Base-by-base conservation (phyloP, 2,888 invertebrate genomes). In the Nezara viridula region DNA sequence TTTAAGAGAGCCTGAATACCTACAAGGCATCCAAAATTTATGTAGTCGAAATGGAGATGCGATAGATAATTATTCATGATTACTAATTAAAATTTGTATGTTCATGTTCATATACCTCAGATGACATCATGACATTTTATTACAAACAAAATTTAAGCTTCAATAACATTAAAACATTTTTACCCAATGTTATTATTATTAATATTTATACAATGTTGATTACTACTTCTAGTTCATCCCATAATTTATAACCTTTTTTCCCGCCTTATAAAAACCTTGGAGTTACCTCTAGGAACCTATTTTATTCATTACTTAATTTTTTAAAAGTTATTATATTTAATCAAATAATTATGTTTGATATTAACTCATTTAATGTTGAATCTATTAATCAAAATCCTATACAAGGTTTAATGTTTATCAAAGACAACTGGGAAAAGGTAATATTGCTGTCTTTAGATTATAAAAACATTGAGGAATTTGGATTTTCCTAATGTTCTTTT, bases 341-440 rank as follows among this genome's bases (percentile, higher is more conserved):
- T n/a, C 19, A 16, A 47, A 60, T 37, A 40, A 40, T 3, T 44
- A 88, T 88, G 88, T 49, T 37, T 27, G 73, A 73, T 32, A 21
- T 88, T 21, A 60, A 40, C n/a, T 16, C 50, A n/a, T 85, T 88
- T 44, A 88, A 81, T n/a, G 88, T 44, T 21, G 19, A 88, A 37
- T 44, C 37, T 37, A 32, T 88, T 21, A 55, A 88, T 81, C 27
- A 85, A 32, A 50, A 55, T 89, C 86, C 40, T 55, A 32, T 16
- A 21, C 40, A 44, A 47, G 85, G 55, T 44, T 44, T 89, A 40
- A n/a, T 60, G n/a, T 40, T 47, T 40, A 52, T 89, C 32, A 89
- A 89, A 24, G 89, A 89, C 40, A 49, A 86, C 52, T 89, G 89
- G 89, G 86, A 89, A 44, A 60, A 89, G 85, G 89, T 89, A 86